These are phyloP conservation scores for Trichomalopsis sarcophagae DNA, from an alignment of 1,140 invertebrate genomes.

Conservation along the genomic window DNA sequence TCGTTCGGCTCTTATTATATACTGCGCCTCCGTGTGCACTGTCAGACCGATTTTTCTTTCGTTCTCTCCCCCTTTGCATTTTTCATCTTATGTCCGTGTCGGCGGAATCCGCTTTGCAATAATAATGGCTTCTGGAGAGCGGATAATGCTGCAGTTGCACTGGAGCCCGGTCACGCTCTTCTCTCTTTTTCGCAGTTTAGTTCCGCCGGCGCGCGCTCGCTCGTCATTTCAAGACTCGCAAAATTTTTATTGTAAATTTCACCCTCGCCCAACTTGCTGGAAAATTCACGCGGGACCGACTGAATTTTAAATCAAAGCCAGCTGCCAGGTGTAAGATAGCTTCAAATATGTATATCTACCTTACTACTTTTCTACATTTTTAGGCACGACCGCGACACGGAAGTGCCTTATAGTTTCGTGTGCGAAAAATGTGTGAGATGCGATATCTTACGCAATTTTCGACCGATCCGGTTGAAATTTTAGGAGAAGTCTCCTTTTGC, in stretches of 20 bases:
- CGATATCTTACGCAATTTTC: too few species aligned
- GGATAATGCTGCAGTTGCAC: neutral
- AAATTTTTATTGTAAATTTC: neutral
- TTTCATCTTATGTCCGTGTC: slow-evolving; percentile 10
- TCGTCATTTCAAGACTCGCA: neutral
- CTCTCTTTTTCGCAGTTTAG: neutral
- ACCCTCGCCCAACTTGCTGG: neutral
- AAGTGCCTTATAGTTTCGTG: too few species aligned
- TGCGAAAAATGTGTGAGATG: too few species aligned
- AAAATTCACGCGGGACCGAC: neutral
- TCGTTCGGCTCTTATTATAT: slow-evolving; percentile 33
- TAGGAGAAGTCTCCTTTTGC: too few species aligned
- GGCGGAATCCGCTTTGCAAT: slow-evolving; percentile 29
- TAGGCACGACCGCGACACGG: too few species aligned
- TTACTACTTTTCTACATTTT: neutral
- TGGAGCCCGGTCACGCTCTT: neutral
- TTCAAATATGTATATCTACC: neutral
- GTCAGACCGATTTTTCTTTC: slow-evolving; percentile 29
- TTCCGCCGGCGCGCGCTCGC: neutral
- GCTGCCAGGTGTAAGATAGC: too few species aligned
- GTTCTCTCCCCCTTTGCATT: neutral
- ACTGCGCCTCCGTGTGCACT: neutral
- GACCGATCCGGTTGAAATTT: too few species aligned
- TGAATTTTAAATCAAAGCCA: neutral
- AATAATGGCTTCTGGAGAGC: slow-evolving; percentile 12